Evolutionary conservation across 2,797 vertebrate species (phyloP), one percentile per base, ranked within the genome.

Genomic region (Urophycis tenuis): DNA sequence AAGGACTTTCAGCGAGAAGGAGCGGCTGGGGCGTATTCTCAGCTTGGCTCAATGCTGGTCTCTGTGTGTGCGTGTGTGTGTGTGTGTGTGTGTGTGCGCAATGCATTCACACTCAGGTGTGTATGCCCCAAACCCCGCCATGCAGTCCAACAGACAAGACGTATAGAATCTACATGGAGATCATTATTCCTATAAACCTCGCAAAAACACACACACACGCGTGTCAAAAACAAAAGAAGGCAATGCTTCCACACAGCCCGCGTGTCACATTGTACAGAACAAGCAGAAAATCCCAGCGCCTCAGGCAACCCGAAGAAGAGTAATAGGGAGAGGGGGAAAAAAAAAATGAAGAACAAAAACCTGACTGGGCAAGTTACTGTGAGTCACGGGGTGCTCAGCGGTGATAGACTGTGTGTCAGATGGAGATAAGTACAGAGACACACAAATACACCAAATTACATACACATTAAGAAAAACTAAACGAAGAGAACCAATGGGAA

Each of bases 331-430:
- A 67, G 8, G n/a, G 25, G n/a, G 11, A 11, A 39, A 10, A 34
- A 34, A 70, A 33, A 33, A 71, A n/a, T n/a, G 30, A 36, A 45
- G 11, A 25, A 25, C 36, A 17, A 19, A 29, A 32, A 76, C 87
- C 64, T 85, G 89, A 90, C 79, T 25, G 25, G 87, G 85, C 90
- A 90, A 72, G 91, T 78, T 79, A 3, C 2, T 70, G 71, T 82
- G 81, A 89, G 76, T 90, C 89, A 88, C 36, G 49, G 67, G 77
- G 22, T 75, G 81, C 70, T 53, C 70, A 76, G 69, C 17, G 31
- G 75, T 15, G 75, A 34, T 45, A 75, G 83, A 82, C 77, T 49
- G 1, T 9, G 53, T 12, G 60, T 64, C 60, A 67, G 53, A 10
- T 25, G 11, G 60, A 67, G n/a, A 67, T 67, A 11, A 22, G 25